phyloP scores from a whole-genome alignment of 2,888 invertebrate genomes.

The Epinotia nisella region DNA sequence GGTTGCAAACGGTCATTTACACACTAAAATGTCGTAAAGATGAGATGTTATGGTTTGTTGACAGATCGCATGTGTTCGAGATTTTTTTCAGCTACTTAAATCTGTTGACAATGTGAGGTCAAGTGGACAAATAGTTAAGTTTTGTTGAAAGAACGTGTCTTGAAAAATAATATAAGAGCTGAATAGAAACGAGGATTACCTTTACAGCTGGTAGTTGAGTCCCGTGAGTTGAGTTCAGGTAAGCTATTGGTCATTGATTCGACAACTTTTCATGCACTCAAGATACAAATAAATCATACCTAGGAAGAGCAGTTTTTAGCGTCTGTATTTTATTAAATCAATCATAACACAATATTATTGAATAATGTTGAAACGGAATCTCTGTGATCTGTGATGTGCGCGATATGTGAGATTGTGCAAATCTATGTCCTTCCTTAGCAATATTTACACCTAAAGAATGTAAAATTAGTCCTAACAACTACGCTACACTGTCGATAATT shows the following conservation, averaged over 20 bases:
- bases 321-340: too few species aligned
- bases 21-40: slow-evolving; percentile 28
- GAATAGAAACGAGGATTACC: neutral
- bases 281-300: too few species aligned
- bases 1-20: slow-evolving; percentile 24
- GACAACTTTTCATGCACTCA: too few species aligned
- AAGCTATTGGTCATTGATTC: too few species aligned
- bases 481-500: slow-evolving; percentile 32
- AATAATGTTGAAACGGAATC: neutral
- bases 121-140: neutral
- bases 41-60: slow-evolving; percentile 23
- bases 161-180: neutral
- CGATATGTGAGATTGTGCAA: neutral
- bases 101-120: neutral
- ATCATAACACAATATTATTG: too few species aligned
- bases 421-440: neutral
- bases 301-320: too few species aligned
- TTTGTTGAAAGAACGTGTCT: neutral
- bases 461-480: slow-evolving; percentile 17
- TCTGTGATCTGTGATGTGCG: too few species aligned
- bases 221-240: too few species aligned
- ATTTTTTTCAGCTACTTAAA: slow-evolving; percentile 10
- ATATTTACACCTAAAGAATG: neutral
- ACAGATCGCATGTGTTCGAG: slow-evolving; percentile 21
- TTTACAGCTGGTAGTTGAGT: neutral